Evolutionary conservation across 2,797 vertebrate genomes (phyloP), one percentile per base, ranked within the genome.

Genomic region (Loris lydekkerianus): DNA sequence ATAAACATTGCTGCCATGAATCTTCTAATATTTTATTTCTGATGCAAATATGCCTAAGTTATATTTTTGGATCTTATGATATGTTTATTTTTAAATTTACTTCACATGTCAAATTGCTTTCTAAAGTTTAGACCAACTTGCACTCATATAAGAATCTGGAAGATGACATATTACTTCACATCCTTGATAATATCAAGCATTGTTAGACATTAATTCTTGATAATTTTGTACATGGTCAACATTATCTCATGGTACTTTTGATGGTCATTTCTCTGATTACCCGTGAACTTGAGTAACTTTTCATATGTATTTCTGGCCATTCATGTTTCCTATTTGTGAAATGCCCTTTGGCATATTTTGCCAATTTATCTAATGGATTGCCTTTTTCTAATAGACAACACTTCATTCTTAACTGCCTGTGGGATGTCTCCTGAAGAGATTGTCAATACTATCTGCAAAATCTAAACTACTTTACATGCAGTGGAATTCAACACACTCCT

Each of bases 321-420:
- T 94, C n/a, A 20, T 10, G 18, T 65, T 89, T 89, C 65, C 34
- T 58, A 76, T 92, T 82, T 73, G 40, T 53, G 43, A 94, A 92
- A 78, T 86, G 40, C 13, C 27, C 27, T 7, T 40, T 70, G 61
- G 9, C 17, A 73, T 29, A 27, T 73, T 77, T 83, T 90, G 37
- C 23, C 18, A 60, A 0, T 77, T 81, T 92, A 60, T 8, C 80
- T 61, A 18, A 34, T 76, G 27, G 2, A 1, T 65, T 84, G 4
- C 83, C 18, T 77, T 93, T 76, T 63, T 63, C 18, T 49, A 72
- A 69, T 40, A 70, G 34, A 73, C 10, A 75, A 15, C 58, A 49
- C n/a, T 67, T 86, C 3, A 81, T 65, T 58, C 20, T 75, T 76
- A 53, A 67, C 56, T 94, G 23, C 56, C 17, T 65, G 1, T 86